A percentile compares a stretch with the other conserved stretches of the same genome.
phyloP scores from a whole-genome alignment of 2,888 invertebrate species.

The Drosophila histrio region DNA sequence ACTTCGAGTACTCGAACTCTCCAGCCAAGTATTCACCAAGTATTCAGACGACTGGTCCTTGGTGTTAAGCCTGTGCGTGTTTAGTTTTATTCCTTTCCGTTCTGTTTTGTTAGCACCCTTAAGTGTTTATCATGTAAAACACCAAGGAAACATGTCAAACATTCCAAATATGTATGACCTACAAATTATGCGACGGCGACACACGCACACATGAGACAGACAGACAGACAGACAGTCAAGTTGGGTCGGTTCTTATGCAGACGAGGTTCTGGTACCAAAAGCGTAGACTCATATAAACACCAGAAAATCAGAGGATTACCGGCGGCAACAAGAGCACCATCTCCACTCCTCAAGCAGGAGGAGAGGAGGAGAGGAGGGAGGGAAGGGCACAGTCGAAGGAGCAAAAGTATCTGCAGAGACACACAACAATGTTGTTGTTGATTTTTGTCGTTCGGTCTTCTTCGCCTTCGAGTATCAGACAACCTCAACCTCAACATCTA shows the following conservation, averaged over 20 bases:
- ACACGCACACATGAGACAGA: constrained; percentile 32
- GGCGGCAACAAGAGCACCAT: constrained; percentile 3
- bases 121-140: constrained; percentile 79
- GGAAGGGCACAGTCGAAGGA: no score
- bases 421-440: constrained; percentile 33
- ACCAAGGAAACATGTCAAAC: constrained; percentile 78
- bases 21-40: no score
- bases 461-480: constrained; percentile 17
- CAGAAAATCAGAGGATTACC: constrained; percentile 54
- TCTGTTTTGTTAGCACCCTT: constrained; percentile 54
- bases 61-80: constrained; percentile 26
- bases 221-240: background rate
- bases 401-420: constrained; percentile 5
- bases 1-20: background rate
- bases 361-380: background rate
- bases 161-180: constrained; percentile 79
- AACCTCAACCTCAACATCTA: constrained; percentile 24
- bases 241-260: constrained; percentile 16
- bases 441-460: constrained; percentile 12
- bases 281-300: constrained; percentile 25
- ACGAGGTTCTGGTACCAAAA: constrained; percentile 8
- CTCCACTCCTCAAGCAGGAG: background rate
- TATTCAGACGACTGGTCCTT: constrained; percentile 18
- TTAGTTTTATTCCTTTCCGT: constrained; percentile 6
- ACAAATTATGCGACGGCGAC: constrained; percentile 76